Evolutionary conservation across 2,113 vertebrate species (phyloP).

Genomic region (Kobus ellipsiprymnus): DNA sequence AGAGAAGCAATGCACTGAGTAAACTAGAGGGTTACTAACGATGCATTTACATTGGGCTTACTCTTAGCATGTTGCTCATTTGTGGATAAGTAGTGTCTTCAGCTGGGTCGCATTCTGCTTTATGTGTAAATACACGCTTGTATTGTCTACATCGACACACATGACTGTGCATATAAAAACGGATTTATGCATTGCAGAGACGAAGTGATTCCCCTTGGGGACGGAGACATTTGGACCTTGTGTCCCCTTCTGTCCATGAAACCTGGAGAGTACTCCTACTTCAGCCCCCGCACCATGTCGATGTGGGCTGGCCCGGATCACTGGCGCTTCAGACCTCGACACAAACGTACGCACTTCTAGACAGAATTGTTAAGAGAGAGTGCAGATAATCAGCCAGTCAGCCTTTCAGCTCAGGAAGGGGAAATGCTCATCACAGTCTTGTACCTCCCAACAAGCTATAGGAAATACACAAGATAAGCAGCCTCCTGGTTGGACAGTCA

Average conservation of each 20-base stretch:
- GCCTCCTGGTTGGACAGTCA: neutral
- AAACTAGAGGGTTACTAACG: neutral
- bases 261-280: conserved; percentile 97
- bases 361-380: rapidly evolving
- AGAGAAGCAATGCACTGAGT: neutral
- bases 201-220: conserved; percentile 76
- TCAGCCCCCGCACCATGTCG: conserved; percentile 93
- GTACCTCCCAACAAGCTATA: neutral
- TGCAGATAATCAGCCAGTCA: neutral
- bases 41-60: neutral
- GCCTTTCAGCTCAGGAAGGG: neutral
- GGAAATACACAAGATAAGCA: neutral
- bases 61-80: neutral
- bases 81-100: neutral
- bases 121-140: neutral
- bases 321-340: conserved; percentile 92
- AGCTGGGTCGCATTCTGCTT: neutral
- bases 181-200: conserved; percentile 66
- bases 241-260: conserved; percentile 90
- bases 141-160: neutral
- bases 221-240: conserved; percentile 87
- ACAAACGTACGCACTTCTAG: conserved; percentile 81
- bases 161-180: neutral
- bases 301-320: conserved; percentile 96
- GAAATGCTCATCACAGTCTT: neutral